Evolutionary conservation across 2,888 invertebrate genomes (phyloP).

Genomic region (Actias luna): DNA sequence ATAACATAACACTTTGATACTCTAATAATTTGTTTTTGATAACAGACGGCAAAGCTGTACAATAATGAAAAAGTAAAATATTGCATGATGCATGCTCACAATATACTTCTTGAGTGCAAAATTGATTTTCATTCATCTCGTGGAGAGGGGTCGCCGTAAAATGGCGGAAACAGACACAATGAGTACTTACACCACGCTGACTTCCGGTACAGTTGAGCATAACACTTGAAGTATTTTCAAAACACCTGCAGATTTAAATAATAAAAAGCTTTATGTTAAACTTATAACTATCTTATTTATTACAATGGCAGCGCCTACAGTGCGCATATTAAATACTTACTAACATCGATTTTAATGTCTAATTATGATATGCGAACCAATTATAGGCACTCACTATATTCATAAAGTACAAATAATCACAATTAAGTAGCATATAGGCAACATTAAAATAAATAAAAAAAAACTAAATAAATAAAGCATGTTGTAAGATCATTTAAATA

Average conservation of each 20-base stretch:
- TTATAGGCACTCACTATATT: no score
- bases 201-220: constrained; percentile 65
- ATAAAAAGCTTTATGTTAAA: no score
- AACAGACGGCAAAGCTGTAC: constrained; percentile 3
- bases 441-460: no score
- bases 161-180: constrained; percentile 74
- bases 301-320: no score
- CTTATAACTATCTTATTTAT: no score
- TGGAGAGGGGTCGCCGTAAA: constrained; percentile 41
- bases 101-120: constrained; percentile 29
- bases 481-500: no score
- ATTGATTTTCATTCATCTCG: constrained; percentile 54
- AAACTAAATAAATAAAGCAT: no score
- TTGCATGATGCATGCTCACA: constrained; percentile 11
- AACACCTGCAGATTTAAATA: constrained; percentile 11
- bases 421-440: no score
- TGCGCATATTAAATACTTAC: no score
- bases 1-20: constrained; percentile 1
- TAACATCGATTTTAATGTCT: no score
- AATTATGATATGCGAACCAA: no score
- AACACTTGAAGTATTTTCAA: background rate
- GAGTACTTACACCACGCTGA: constrained; percentile 51
- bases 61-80: constrained; percentile 5
- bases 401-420: no score
- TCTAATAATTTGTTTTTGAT: background rate